Percentiles rank a stretch among this genome's conserved stretches.
Evolutionary conservation across 2,888 invertebrate genomes (phyloP).

Genomic region (Leucania comma): DNA sequence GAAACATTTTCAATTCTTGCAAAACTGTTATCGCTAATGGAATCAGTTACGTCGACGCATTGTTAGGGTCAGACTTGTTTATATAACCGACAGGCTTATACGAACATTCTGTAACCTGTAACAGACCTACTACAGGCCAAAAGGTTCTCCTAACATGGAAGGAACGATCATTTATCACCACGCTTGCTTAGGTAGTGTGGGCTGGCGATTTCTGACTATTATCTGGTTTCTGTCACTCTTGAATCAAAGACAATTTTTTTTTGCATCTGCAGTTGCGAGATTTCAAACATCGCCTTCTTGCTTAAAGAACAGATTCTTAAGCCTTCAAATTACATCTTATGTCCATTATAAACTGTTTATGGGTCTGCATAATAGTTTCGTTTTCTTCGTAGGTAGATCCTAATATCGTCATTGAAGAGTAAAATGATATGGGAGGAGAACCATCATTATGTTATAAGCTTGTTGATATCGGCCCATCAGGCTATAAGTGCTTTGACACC

Average conservation of each 20-base stretch:
- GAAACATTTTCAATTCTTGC: conserved; percentile 40
- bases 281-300: neutral
- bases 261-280: neutral
- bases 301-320: neutral
- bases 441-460: conserved; percentile 34
- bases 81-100: conserved; percentile 34
- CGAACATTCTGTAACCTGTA: conserved; percentile 11
- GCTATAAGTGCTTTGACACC: conserved; percentile 23
- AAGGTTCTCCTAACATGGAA: conserved; percentile 15
- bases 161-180: conserved; percentile 10
- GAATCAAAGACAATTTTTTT: neutral
- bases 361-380: neutral
- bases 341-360: conserved; percentile 2
- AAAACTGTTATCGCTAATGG: conserved; percentile 40
- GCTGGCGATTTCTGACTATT: neutral
- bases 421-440: conserved; percentile 28
- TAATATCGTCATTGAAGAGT: too few relatives aligned
- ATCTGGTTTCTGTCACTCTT: neutral
- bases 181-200: neutral
- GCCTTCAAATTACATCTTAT: neutral
- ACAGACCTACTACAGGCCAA: conserved; percentile 16
- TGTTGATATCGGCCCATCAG: conserved; percentile 21
- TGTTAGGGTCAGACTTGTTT: conserved; percentile 40
- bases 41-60: conserved; percentile 51
- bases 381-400: too few relatives aligned